Evolutionary conservation across 2,113 vertebrate genomes (phyloP).

Genomic region (Chaenogobius annularis): DNA sequence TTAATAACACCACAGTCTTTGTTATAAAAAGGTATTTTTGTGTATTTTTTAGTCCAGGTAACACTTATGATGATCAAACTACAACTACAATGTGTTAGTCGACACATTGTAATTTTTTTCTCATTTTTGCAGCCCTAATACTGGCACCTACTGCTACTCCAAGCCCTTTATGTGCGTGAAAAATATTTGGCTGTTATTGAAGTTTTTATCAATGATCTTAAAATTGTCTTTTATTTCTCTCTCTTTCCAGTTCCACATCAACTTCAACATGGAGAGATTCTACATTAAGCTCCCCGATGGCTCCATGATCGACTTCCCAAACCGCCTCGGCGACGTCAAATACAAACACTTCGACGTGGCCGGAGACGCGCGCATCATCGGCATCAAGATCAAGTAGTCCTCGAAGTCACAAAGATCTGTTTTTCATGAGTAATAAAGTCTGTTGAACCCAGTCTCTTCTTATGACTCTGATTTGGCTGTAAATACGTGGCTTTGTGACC

Average conservation of each 20-base stretch:
- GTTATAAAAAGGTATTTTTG: no score
- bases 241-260: conserved; percentile 69
- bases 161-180: no score
- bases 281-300: conserved; percentile 74
- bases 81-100: no score
- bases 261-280: conserved; percentile 69
- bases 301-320: conserved; percentile 71
- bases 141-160: no score
- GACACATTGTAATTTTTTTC: no score
- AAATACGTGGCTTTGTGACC: no score
- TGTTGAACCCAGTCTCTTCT: background rate
- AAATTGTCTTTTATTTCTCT: background rate
- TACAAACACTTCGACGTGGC: conserved; percentile 63
- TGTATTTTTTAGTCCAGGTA: no score
- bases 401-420: background rate
- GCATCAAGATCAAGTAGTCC: conserved; percentile 72
- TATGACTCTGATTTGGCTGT: background rate
- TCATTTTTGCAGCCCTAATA: no score
- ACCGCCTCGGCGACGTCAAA: conserved; percentile 73
- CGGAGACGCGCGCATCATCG: conserved; percentile 61
- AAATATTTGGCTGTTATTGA: no score
- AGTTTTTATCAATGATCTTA: no score
- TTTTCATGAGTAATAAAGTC: background rate
- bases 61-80: no score
- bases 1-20: no score